A percentile compares a stretch with the other conserved stretches of the same genome.
These are phyloP conservation scores for Troides aeacus DNA, from an alignment of 2,888 invertebrate genomes.

Conservation along the genomic window DNA sequence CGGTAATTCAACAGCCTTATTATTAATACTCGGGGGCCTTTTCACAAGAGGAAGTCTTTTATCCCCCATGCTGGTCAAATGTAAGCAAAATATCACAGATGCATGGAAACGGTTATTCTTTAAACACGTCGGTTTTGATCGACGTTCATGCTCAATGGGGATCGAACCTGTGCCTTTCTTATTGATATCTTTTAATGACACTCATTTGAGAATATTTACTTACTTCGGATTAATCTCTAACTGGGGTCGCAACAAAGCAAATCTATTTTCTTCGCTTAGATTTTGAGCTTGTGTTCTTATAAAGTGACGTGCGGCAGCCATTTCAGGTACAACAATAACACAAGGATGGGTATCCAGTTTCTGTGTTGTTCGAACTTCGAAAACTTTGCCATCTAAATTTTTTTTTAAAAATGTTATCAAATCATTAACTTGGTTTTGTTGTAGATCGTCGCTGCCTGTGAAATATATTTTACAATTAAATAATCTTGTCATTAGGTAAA, in stretches of 20 bases:
- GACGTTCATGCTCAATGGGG: no score
- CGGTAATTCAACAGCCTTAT: no score
- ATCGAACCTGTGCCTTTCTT: no score
- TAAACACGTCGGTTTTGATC: no score
- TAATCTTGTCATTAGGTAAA: no score
- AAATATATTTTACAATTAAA: slow-evolving; percentile 6
- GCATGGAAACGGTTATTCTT: no score
- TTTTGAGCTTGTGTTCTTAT: slow-evolving; percentile 92
- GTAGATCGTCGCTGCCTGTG: slow-evolving; percentile 83
- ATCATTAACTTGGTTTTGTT: slow-evolving; percentile 87
- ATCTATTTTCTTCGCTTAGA: slow-evolving; percentile 91
- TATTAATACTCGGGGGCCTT: no score
- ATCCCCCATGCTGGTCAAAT: no score
- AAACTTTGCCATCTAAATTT: slow-evolving; percentile 88
- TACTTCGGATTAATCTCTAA: slow-evolving; percentile 96
- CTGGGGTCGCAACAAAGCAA: slow-evolving; percentile 92
- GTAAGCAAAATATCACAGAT: no score
- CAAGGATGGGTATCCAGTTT: slow-evolving; percentile 95
- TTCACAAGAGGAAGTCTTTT: no score
- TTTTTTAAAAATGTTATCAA: slow-evolving; percentile 89
- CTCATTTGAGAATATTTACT: slow-evolving; percentile 39
- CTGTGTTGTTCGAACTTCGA: slow-evolving; percentile 90
- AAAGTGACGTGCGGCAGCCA: slow-evolving; percentile 98
- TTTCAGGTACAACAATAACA: slow-evolving; percentile 96
- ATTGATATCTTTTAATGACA: no score